phyloP scores from a whole-genome alignment of 2,888 invertebrate species.

The Dexiosoma caninum region DNA sequence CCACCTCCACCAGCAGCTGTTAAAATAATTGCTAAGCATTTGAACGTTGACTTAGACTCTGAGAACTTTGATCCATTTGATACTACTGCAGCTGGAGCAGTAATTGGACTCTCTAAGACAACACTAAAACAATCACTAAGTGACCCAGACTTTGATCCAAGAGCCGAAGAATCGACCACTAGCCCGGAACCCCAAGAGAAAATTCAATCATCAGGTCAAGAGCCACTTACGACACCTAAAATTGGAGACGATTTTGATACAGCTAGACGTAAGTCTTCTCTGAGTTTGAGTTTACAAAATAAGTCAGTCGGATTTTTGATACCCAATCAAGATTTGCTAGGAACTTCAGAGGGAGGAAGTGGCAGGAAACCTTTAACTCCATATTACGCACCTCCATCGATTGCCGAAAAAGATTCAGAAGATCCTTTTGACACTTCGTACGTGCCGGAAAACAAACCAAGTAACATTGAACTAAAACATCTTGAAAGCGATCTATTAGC shows the following conservation, averaged over 20 bases:
- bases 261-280: conserved; percentile 81
- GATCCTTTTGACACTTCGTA: conserved; percentile 95
- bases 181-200: conserved; percentile 40
- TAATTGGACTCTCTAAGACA: conserved; percentile 83
- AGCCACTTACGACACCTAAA: conserved; percentile 63
- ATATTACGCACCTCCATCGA: conserved; percentile 82
- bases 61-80: conserved; percentile 91
- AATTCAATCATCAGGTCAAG: conserved; percentile 21
- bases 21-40: conserved; percentile 66
- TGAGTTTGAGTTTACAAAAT: conserved; percentile 80
- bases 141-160: conserved; percentile 90
- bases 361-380: conserved; percentile 87
- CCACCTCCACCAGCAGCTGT: conserved; percentile 63
- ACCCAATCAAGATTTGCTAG: conserved; percentile 81
- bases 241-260: conserved; percentile 74
- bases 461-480: conserved; percentile 87
- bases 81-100: conserved; percentile 85
- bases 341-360: conserved; percentile 80
- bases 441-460: conserved; percentile 85
- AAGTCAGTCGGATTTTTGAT: conserved; percentile 81
- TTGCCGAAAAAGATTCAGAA: conserved; percentile 78
- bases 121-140: conserved; percentile 80
- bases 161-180: conserved; percentile 80
- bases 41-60: conserved; percentile 66
- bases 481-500: conserved; percentile 84